Conservation (phyloP, 1,140 invertebrate genomes). For the Ceratoteleas bidentatus region DNA sequence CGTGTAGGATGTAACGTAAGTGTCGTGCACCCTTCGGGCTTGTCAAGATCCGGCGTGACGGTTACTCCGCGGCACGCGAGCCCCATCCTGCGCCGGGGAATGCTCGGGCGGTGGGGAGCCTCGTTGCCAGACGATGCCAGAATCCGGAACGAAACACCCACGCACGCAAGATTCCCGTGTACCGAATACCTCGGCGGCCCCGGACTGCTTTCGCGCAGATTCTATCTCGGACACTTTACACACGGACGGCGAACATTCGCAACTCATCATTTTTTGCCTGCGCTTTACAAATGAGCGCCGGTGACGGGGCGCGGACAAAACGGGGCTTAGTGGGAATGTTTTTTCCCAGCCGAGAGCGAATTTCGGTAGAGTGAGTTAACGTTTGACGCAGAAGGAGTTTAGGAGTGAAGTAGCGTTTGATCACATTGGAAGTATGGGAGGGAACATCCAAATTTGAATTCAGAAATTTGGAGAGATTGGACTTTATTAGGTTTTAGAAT, state of each 20-base stretch:
- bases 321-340: too few relatives aligned
- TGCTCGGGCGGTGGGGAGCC: constrained; percentile 3
- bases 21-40: constrained; percentile 47
- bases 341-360: too few relatives aligned
- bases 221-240: constrained; percentile 22
- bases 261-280: not conserved
- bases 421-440: too few relatives aligned
- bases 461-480: too few relatives aligned
- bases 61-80: constrained; percentile 43
- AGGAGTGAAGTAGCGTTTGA: too few relatives aligned
- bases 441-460: too few relatives aligned
- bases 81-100: constrained; percentile 14
- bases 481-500: too few relatives aligned
- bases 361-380: too few relatives aligned
- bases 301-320: too few relatives aligned
- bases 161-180: constrained; percentile 32
- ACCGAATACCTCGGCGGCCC: constrained; percentile 24
- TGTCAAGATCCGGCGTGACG: constrained; percentile 44
- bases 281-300: not conserved
- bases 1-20: constrained; percentile 44
- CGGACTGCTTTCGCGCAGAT: constrained; percentile 16
- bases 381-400: too few relatives aligned
- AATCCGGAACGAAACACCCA: constrained; percentile 50
- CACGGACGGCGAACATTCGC: constrained; percentile 19
- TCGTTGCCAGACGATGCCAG: constrained; percentile 43